A percentile compares a stretch with the other conserved stretches of the same genome.
These are phyloP conservation scores for Polydrusus pterygomalis DNA, from an alignment of 2,888 invertebrate genomes.

Conservation along the genomic window DNA sequence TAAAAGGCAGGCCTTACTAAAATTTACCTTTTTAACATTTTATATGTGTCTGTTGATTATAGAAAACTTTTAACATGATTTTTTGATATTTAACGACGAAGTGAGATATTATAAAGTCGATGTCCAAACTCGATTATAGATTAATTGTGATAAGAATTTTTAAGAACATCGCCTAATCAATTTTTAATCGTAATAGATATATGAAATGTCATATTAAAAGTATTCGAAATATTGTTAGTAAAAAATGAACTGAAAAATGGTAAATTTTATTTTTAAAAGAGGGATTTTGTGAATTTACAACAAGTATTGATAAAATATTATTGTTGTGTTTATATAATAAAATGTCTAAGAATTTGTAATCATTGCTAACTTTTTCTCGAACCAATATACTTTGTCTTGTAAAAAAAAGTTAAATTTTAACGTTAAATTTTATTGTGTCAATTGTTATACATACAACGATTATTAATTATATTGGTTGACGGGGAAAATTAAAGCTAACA, in stretches of 20 bases:
- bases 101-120: no score
- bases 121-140: no score
- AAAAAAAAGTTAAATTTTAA: not conserved
- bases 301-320: not conserved
- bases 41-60: constrained; percentile 63
- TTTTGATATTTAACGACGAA: no score
- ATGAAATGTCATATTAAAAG: not conserved
- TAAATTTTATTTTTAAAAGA: constrained; percentile 45
- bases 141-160: no score
- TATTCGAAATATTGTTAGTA: constrained; percentile 23
- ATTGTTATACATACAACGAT: constrained; percentile 1
- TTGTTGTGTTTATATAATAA: not conserved
- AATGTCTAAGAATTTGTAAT: constrained; percentile 5
- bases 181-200: not conserved
- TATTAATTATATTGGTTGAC: not conserved
- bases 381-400: constrained; percentile 2
- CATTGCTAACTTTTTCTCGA: not conserved
- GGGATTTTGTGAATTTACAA: constrained; percentile 21
- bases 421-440: not conserved
- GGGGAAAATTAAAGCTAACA: not conserved
- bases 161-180: not conserved
- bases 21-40: constrained; percentile 67
- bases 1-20: constrained; percentile 68
- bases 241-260: constrained; percentile 37
- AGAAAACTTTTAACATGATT: constrained; percentile 8